Evolutionary conservation across 2,888 invertebrate genomes (phyloP).

Genomic region (Alviniconcha strummeri): DNA sequence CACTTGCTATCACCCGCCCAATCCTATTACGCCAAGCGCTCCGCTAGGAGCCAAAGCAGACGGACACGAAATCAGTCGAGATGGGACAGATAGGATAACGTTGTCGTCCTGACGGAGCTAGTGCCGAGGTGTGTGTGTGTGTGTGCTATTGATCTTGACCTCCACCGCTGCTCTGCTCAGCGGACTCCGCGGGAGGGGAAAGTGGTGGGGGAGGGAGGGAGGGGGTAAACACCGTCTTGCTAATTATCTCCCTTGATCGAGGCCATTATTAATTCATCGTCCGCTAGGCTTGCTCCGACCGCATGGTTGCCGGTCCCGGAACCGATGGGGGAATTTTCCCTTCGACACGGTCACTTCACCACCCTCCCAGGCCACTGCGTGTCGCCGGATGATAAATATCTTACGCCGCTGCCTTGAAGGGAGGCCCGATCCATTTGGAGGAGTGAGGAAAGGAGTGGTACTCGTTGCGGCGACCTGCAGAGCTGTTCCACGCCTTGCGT

Average conservation of each 20-base stretch:
- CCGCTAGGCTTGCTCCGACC: background rate
- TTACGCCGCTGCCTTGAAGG: background rate
- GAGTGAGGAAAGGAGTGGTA: no score
- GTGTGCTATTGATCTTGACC: no score
- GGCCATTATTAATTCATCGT: slow-evolving; percentile 15
- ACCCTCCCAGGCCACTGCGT: background rate
- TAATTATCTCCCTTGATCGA: slow-evolving; percentile 20
- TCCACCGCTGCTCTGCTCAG: no score
- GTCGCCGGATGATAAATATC: background rate
- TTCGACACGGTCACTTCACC: background rate
- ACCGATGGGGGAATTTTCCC: background rate
- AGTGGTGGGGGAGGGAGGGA: background rate
- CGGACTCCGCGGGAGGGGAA: no score
- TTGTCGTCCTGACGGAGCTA: no score
- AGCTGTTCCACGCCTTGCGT: background rate
- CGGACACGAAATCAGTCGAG: no score
- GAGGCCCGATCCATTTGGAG: background rate
- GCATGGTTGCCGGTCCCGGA: background rate
- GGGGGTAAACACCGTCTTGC: background rate
- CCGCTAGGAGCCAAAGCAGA: no score
- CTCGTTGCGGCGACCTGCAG: background rate
- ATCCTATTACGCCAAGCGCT: no score
- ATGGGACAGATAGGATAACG: no score
- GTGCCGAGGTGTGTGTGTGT: no score
- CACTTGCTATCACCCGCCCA: no score